Conservation (phyloP, 2,113 vertebrate species). For the Piaya cayana region DNA sequence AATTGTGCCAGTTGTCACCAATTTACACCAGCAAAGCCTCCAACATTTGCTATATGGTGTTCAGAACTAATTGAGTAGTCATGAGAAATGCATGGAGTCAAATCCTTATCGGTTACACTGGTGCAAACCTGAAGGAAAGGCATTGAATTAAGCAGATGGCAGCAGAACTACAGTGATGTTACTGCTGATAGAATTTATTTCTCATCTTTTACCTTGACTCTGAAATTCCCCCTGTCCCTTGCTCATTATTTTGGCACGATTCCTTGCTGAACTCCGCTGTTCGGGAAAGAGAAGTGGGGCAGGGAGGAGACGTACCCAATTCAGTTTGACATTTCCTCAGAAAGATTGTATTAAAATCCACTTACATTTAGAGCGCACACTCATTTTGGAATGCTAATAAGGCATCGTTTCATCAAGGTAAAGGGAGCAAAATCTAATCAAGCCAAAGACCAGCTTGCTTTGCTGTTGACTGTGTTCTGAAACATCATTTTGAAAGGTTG, state of each 20-base stretch:
- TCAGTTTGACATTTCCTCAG: conserved; percentile 73
- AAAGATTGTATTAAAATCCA: conserved; percentile 78
- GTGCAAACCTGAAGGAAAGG: background rate
- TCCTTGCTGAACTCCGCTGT: conserved; percentile 70
- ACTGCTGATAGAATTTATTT: background rate
- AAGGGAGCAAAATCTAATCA: conserved; percentile 73
- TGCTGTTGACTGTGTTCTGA: conserved; percentile 46
- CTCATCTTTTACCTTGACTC: conserved; percentile 65
- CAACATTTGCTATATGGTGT: background rate
- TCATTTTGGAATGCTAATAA: conserved; percentile 77
- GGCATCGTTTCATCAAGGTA: conserved; percentile 72
- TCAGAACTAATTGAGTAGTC: conserved; percentile 10
- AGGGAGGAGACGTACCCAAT: conserved; percentile 24
- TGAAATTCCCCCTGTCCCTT: conserved; percentile 48
- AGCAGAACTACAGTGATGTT: background rate
- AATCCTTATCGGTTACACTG: accelerated
- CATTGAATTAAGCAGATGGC: background rate
- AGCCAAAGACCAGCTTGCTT: conserved; percentile 31
- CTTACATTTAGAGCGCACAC: conserved; percentile 70
- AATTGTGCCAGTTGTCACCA: background rate
- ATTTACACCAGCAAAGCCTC: background rate
- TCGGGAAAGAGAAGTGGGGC: background rate
- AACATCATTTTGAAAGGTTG: conserved; percentile 59
- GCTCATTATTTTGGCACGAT: conserved; percentile 58
- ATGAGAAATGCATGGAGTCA: background rate